These are phyloP conservation scores for Clepsis dumicolana DNA, from an alignment of 2,888 invertebrate species.

Conservation along the genomic window DNA sequence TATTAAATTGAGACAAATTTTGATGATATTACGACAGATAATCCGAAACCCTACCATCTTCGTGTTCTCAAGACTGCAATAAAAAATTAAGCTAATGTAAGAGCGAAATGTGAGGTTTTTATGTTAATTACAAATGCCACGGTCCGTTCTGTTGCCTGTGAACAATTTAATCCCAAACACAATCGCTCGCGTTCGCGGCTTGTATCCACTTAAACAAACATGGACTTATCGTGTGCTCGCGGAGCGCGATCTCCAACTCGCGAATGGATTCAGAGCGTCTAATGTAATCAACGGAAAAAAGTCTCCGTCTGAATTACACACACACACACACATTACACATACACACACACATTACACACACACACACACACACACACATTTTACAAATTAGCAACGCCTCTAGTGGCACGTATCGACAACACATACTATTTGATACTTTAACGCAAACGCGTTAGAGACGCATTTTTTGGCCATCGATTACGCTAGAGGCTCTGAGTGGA, in stretches of 20 bases:
- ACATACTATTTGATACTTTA: too few species aligned
- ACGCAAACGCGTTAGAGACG: too few species aligned
- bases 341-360: too few species aligned
- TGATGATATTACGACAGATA: neutral
- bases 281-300: too few species aligned
- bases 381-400: too few species aligned
- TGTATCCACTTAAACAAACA: slow-evolving; percentile 10
- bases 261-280: neutral
- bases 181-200: neutral
- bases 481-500: too few species aligned
- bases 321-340: too few species aligned
- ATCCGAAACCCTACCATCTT: neutral
- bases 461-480: too few species aligned
- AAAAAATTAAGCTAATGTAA: neutral
- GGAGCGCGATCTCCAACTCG: neutral
- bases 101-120: slow-evolving; percentile 10
- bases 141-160: neutral
- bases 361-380: too few species aligned
- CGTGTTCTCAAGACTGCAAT: neutral
- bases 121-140: neutral
- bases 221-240: slow-evolving; percentile 3
- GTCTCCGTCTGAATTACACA: neutral
- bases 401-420: too few species aligned
- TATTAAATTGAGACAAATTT: neutral
- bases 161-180: neutral